Conservation (phyloP, 2,113 vertebrate species). For the Rhinopomastus cyanomelas region DNA sequence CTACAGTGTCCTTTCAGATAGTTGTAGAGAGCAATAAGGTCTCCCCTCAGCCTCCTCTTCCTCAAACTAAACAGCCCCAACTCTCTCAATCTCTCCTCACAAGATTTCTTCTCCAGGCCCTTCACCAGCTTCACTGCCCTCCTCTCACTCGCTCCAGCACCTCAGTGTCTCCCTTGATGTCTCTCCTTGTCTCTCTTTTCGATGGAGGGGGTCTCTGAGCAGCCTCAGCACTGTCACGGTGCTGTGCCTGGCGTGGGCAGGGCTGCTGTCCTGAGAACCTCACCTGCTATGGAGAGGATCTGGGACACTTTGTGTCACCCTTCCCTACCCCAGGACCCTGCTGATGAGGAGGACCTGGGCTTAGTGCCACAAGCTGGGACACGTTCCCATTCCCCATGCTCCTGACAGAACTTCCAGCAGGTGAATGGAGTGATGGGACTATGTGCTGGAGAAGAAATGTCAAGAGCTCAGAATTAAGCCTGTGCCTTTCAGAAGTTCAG, state of each 20-base stretch:
- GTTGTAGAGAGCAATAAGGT: too few relatives aligned
- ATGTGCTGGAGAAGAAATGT: background rate
- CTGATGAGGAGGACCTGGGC: background rate
- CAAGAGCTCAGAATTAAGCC: background rate
- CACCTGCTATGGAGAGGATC: fast-evolving
- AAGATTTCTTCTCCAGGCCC: too few relatives aligned
- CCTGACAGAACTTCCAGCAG: background rate
- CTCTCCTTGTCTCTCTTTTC: too few relatives aligned
- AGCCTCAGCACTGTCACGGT: background rate
- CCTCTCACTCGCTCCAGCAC: too few relatives aligned
- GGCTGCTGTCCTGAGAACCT: background rate
- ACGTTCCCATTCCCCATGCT: background rate
- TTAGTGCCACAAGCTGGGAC: background rate
- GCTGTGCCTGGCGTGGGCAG: background rate
- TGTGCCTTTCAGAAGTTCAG: background rate
- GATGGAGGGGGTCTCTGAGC: background rate
- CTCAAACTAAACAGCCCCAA: too few relatives aligned
- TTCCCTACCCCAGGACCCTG: background rate
- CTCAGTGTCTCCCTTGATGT: too few relatives aligned
- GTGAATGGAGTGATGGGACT: background rate
- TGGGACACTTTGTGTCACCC: background rate
- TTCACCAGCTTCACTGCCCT: too few relatives aligned
- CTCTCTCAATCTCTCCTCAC: too few relatives aligned
- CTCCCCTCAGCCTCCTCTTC: too few relatives aligned
- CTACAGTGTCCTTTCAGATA: too few relatives aligned